A percentile compares a stretch with the other conserved stretches of the same genome.
These are phyloP conservation scores for Dendropsophus ebraccatus DNA, from an alignment of 2,113 vertebrate species.

Conservation along the genomic window DNA sequence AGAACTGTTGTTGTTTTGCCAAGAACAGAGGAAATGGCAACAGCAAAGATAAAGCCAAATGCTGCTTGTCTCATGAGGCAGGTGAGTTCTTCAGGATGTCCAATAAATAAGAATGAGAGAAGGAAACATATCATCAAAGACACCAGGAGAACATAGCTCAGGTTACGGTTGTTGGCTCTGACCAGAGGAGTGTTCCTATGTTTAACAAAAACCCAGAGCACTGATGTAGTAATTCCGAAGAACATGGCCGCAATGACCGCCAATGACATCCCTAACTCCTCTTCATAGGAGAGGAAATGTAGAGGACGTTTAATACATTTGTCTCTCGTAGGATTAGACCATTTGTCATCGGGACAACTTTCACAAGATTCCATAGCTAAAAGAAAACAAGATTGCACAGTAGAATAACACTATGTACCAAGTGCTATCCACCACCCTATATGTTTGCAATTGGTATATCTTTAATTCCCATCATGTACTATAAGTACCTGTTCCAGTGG, in stretches of 20 bases:
- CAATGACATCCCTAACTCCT: slow-evolving; percentile 3
- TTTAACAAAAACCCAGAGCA: slow-evolving; percentile 37
- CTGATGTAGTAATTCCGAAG: not conserved
- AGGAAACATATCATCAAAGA: slow-evolving; percentile 46
- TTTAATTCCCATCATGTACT: not conserved
- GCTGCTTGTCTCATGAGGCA: slow-evolving; percentile 39
- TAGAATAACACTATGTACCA: too few relatives aligned
- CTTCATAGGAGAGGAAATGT: slow-evolving; percentile 38
- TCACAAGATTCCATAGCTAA: slow-evolving; percentile 24
- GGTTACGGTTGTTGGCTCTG: slow-evolving; percentile 41
- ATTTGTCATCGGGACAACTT: slow-evolving; percentile 33
- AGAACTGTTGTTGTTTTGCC: slow-evolving; percentile 35
- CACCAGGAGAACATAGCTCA: slow-evolving; percentile 43
- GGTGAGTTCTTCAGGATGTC: slow-evolving; percentile 13
- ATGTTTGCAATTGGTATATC: not conserved
- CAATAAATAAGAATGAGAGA: slow-evolving; percentile 45
- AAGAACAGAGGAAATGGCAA: slow-evolving; percentile 30
- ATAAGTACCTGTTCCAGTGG: slow-evolving; percentile 22
- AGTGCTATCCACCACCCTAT: not conserved
- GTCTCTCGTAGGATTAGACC: slow-evolving; percentile 10
- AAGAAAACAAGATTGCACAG: too few relatives aligned
- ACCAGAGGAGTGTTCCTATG: slow-evolving; percentile 23
- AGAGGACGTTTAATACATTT: slow-evolving; percentile 17
- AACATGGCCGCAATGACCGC: not conserved
- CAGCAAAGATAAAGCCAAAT: slow-evolving; percentile 20